A percentile compares a stretch with the other conserved stretches of the same genome.
Conservation (phyloP, 1,140 invertebrate genomes). For the Aphis craccivora region DNA sequence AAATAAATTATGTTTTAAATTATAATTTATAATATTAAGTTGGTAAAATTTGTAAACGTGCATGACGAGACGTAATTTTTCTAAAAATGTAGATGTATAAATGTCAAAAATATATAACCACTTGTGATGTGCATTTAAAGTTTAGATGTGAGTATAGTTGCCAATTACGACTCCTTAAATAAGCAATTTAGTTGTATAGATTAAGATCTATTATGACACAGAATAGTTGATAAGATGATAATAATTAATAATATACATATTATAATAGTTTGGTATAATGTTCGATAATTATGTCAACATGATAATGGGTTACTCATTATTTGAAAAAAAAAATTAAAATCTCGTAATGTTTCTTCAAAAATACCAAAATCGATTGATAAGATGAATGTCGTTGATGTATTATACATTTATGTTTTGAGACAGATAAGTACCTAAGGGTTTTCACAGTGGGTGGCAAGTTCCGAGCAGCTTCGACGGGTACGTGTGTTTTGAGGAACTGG, state of each 20-base stretch:
- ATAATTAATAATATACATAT: too few species aligned
- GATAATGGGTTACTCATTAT: neutral
- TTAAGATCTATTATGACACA: too few species aligned
- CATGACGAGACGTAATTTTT: neutral
- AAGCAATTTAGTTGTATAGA: neutral
- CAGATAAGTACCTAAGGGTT: slow-evolving; percentile 68
- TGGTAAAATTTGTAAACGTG: neutral
- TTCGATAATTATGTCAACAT: neutral
- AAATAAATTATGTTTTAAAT: neutral
- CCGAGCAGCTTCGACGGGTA: slow-evolving; percentile 68
- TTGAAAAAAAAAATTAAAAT: neutral
- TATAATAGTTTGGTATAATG: neutral
- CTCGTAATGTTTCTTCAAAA: neutral
- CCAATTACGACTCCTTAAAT: neutral
- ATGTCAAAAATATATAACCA: neutral
- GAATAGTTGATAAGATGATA: neutral
- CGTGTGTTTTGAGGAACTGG: slow-evolving; percentile 79
- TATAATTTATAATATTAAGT: neutral
- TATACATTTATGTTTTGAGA: neutral
- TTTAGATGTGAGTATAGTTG: neutral
- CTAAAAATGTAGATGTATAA: neutral
- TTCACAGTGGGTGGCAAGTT: slow-evolving; percentile 71
- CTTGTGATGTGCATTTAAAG: neutral
- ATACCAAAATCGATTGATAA: neutral
- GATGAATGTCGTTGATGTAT: neutral